phyloP scores from a whole-genome alignment of 2,113 vertebrate species.

The Aptenodytes forsteri region DNA sequence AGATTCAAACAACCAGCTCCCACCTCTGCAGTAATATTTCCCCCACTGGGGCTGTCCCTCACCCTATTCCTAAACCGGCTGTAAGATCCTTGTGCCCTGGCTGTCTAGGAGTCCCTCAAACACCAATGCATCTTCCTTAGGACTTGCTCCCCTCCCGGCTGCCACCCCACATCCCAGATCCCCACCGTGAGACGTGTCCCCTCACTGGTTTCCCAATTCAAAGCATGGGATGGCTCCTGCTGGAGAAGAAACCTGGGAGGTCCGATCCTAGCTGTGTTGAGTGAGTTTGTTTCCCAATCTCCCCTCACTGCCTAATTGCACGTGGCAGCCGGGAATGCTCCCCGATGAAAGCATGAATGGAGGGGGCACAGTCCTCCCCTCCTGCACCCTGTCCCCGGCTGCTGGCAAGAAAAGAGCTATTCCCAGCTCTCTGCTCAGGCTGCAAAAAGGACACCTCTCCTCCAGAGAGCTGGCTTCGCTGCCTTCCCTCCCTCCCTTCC shows the following conservation, averaged over 20 bases:
- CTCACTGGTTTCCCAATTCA: background rate
- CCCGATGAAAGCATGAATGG: rapidly evolving
- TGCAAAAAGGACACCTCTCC: background rate
- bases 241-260: background rate
- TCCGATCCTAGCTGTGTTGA: background rate
- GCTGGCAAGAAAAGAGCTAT: background rate
- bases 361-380: background rate
- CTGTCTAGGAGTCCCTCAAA: background rate
- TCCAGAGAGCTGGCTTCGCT: background rate
- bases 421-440: background rate
- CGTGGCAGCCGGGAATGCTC: background rate
- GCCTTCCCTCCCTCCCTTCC: background rate
- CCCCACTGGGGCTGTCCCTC: background rate
- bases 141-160: background rate
- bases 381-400: background rate
- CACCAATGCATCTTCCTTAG: background rate
- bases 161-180: background rate
- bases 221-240: background rate
- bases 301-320: background rate
- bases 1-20: background rate
- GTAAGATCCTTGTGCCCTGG: background rate
- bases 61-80: background rate
- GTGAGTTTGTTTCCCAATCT: rapidly evolving
- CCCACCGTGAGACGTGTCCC: background rate
- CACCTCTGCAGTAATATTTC: background rate